A percentile compares a stretch with the other conserved stretches of the same genome.
Evolutionary conservation across 2,888 invertebrate genomes (phyloP).

Genomic region (Ephialtes manifestator): DNA sequence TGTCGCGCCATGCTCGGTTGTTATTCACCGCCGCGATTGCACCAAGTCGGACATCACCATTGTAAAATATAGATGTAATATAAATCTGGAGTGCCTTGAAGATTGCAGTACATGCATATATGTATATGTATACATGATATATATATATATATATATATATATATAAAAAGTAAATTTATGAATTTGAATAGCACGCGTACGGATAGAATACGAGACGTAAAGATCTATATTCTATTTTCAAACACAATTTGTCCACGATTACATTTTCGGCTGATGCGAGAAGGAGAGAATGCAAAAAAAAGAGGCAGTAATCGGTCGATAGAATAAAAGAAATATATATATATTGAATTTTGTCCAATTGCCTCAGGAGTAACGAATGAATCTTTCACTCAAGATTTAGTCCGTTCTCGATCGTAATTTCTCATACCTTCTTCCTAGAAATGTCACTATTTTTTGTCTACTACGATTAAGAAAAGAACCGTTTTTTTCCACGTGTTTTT

Average conservation of each 20-base stretch:
- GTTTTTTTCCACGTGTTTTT: conserved; percentile 66
- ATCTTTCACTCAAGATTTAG: conserved; percentile 1
- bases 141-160: conserved; percentile 72
- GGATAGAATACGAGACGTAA: conserved; percentile 34
- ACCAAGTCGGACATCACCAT: conserved; percentile 68
- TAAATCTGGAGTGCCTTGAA: conserved; percentile 86
- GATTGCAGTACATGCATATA: conserved; percentile 82
- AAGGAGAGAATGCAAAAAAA: conserved; percentile 33
- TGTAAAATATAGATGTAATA: conserved; percentile 73
- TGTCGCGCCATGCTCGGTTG: background rate
- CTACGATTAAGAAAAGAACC: conserved; percentile 38
- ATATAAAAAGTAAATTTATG: conserved; percentile 72
- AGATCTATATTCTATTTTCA: conserved; percentile 62
- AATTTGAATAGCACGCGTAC: conserved; percentile 59
- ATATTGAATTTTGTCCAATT: conserved; percentile 20
- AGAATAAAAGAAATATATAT: background rate
- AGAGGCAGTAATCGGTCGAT: conserved; percentile 5
- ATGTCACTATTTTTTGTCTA: conserved; percentile 48
- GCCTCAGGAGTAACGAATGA: conserved; percentile 11
- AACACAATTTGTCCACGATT: conserved; percentile 54
- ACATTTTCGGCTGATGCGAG: conserved; percentile 12
- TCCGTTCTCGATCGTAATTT: conserved; percentile 27
- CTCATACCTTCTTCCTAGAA: conserved; percentile 52
- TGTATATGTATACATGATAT: conserved; percentile 77
- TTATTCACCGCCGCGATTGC: conserved; percentile 43